Evolutionary conservation across 2,113 vertebrate genomes (phyloP), one percentile per base, ranked within the genome.

Genomic region (Barbus barbus): DNA sequence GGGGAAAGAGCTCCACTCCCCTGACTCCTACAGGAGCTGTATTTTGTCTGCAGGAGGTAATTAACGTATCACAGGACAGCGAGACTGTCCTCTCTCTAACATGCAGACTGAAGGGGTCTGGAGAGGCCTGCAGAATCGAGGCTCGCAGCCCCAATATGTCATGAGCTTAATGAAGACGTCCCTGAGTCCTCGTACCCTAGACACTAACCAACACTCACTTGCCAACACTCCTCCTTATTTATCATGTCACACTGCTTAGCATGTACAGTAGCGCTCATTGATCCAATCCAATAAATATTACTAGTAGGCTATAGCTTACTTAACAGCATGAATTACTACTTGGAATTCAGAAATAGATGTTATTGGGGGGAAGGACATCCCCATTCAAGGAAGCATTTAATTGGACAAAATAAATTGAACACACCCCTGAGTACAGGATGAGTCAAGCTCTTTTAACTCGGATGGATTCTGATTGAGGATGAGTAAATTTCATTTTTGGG

Each of bases 141-240:
- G 13, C 12, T 56, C 46, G 41, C 71, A 83, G 63, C 38, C 69
- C 41, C 73, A 83, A 85, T 81, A 71, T 85, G 84, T 84, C 81
- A 85, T 83, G 14, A 31, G 75, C 81, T 85, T 81, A 85, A 81
- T 48, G 58, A 87, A 81, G 71, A 85, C 33, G 13, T 38, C 84
- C 84, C 46, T 18, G 22, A 81, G 81, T 46, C 38, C 84, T 72
- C 7, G 33, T 76, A 24, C 78, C 41, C 9, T 20, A n/a, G 31
- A 58, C 61, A 48, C 83, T 33, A 18, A 69, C 75, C 41, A 44
- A 60, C 51, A 38, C 46, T 53, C 60, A 48, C 78, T 80, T 69
- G 56, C 26, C 63, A 31, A 79, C 65, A 84, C 24, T 51, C 28
- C 38, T 69, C 65, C 44, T 38, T 81, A 56, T 46, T 51, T n/a